Evolutionary conservation across 2,113 vertebrate species (phyloP).

Genomic region (Oncorhynchus clarkii): DNA sequence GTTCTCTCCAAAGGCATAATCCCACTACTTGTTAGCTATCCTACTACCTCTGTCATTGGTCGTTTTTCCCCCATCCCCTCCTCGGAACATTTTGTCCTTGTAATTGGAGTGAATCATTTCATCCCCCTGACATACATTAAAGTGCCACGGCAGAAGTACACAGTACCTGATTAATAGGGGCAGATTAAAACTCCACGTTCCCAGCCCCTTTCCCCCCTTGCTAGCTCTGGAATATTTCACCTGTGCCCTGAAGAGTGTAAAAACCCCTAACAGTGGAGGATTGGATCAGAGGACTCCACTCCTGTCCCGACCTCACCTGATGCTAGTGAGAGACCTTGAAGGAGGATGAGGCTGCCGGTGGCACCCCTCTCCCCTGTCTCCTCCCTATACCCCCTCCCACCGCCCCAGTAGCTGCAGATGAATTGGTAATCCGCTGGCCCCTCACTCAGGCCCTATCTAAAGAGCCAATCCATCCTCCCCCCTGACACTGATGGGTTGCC

Average conservation of each 20-base stretch:
- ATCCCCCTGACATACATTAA: conserved; percentile 40
- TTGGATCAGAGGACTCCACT: no score
- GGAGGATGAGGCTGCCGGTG: no score
- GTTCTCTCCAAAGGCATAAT: no score
- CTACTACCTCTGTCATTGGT: no score
- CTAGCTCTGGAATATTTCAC: background rate
- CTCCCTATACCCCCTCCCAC: background rate
- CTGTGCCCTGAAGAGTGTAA: background rate
- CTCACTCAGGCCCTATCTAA: background rate
- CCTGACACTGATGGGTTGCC: conserved; percentile 8
- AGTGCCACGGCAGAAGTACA: conserved; percentile 21
- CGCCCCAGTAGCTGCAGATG: background rate
- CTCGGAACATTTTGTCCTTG: conserved; percentile 4
- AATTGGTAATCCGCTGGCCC: conserved; percentile 15
- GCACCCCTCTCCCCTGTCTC: no score
- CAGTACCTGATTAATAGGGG: conserved; percentile 36
- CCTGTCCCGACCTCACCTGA: background rate
- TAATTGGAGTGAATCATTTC: conserved; percentile 6
- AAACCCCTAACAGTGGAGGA: background rate
- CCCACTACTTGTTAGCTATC: no score
- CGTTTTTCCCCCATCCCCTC: no score
- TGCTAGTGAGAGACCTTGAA: background rate
- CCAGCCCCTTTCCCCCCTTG: no score
- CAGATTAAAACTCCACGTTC: conserved; percentile 8
- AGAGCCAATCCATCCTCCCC: conserved; percentile 22